Conservation (phyloP, 1,140 invertebrate genomes). For the Drosophila eugracilis region DNA sequence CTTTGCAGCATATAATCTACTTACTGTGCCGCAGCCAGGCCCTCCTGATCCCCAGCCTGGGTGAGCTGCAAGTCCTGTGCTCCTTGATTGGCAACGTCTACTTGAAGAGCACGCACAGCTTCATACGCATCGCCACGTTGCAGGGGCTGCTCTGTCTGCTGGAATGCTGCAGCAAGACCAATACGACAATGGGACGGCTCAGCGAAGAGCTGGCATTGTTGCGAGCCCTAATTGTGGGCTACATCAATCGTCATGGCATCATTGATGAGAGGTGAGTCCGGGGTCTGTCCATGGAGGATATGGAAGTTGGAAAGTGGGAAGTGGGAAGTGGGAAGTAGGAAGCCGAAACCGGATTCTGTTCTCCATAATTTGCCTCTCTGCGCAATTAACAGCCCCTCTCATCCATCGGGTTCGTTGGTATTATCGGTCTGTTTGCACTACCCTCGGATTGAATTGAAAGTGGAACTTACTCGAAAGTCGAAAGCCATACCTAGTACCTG, state of each 20-base stretch:
- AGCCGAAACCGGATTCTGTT: background rate
- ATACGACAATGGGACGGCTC: constrained; percentile 86
- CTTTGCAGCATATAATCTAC: constrained; percentile 78
- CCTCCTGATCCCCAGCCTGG: constrained; percentile 75
- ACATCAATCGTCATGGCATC: constrained; percentile 89
- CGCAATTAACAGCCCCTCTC: constrained; percentile 17
- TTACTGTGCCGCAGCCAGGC: constrained; percentile 82
- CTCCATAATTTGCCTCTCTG: constrained; percentile 2
- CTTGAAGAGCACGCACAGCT: constrained; percentile 86
- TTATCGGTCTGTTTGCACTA: constrained; percentile 7
- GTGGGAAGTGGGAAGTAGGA: background rate
- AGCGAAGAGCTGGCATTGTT: constrained; percentile 87
- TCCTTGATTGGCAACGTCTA: constrained; percentile 85
- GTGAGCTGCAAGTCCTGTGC: constrained; percentile 74
- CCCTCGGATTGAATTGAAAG: constrained; percentile 4
- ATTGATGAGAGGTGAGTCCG: constrained; percentile 85
- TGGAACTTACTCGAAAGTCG: background rate
- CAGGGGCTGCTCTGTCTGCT: constrained; percentile 92
- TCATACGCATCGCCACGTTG: constrained; percentile 88
- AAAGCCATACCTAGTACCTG: constrained; percentile 11
- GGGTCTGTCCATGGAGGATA: no score
- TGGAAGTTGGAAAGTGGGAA: background rate
- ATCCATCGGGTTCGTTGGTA: constrained; percentile 3
- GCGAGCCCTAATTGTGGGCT: constrained; percentile 88
- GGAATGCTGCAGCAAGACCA: constrained; percentile 87